Conservation (phyloP, 2,797 vertebrate species). For the Lithobates pipiens region DNA sequence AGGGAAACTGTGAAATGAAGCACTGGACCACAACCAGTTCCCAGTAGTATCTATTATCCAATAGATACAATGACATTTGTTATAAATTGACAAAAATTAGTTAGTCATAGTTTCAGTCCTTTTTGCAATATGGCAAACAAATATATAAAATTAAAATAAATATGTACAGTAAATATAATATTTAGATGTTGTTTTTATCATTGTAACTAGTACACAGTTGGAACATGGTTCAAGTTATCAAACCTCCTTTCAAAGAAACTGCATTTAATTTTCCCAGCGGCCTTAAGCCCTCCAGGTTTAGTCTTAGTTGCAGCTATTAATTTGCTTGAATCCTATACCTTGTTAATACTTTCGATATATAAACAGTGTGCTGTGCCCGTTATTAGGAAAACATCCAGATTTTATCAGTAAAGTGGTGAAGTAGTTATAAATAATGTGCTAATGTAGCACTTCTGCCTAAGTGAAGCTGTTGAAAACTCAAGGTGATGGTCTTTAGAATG, state of each 20-base stretch:
- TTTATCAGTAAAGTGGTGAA: slow-evolving; percentile 38
- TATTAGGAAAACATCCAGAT: slow-evolving; percentile 41
- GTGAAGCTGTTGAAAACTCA: slow-evolving; percentile 16
- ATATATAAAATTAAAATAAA: no score
- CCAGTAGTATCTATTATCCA: not conserved
- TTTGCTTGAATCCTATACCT: slow-evolving; percentile 17
- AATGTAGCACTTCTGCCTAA: slow-evolving; percentile 30
- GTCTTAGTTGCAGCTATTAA: slow-evolving; percentile 20
- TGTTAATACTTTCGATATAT: slow-evolving; percentile 34
- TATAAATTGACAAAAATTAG: not conserved
- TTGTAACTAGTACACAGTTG: not conserved
- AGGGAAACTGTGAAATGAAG: not conserved
- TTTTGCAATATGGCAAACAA: not conserved
- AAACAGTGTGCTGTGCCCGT: slow-evolving; percentile 20
- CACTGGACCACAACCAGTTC: not conserved
- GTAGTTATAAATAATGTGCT: slow-evolving; percentile 38
- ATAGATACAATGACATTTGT: not conserved
- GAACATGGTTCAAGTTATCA: slow-evolving; percentile 3
- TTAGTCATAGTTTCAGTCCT: not conserved
- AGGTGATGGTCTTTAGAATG: slow-evolving; percentile 29
- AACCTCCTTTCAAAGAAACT: slow-evolving; percentile 16
- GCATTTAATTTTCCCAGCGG: slow-evolving; percentile 28
- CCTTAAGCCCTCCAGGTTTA: slow-evolving; percentile 9
- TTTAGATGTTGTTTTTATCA: slow-evolving; percentile 6
- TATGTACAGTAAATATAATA: no score